These are phyloP conservation scores for Andrena bucephala DNA, from an alignment of 2,888 invertebrate species.

Conservation along the genomic window DNA sequence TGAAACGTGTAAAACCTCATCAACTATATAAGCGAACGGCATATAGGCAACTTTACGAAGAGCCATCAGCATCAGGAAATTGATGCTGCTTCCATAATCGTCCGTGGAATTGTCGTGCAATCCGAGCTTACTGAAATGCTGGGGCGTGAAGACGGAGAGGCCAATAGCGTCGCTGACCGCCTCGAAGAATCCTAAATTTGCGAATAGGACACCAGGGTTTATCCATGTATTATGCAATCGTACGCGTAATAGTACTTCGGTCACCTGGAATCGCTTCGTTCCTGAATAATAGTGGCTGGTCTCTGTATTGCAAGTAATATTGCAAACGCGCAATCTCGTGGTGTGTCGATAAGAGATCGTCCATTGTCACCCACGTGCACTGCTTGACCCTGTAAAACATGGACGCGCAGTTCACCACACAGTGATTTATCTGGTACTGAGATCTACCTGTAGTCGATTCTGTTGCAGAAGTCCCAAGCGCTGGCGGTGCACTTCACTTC, in stretches of 20 bases:
- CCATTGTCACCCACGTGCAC: conserved; percentile 92
- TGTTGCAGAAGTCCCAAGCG: conserved; percentile 95
- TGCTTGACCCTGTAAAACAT: conserved; percentile 89
- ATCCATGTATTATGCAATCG: not conserved
- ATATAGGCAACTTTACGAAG: conserved; percentile 92
- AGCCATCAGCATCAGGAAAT: conserved; percentile 92
- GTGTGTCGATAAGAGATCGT: conserved; percentile 91
- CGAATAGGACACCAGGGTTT: conserved; percentile 6
- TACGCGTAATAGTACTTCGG: not conserved
- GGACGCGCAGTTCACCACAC: not conserved
- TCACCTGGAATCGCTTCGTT: conserved; percentile 93
- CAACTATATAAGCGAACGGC: conserved; percentile 92
- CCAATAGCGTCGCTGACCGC: conserved; percentile 93
- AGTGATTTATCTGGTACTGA: not conserved
- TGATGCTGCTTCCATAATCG: conserved; percentile 90
- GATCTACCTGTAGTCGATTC: conserved; percentile 91
- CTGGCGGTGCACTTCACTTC: conserved; percentile 91
- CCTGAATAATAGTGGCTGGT: conserved; percentile 91
- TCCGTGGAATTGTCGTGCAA: conserved; percentile 89
- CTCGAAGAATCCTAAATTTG: conserved; percentile 91
- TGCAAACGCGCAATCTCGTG: conserved; percentile 94
- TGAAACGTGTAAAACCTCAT: conserved; percentile 87
- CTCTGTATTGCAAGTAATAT: conserved; percentile 92
- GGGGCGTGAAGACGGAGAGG: conserved; percentile 91
- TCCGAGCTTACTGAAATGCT: conserved; percentile 91